phyloP scores from a whole-genome alignment of 1,140 invertebrate species.

The Trachymyrmex cornetzi region DNA sequence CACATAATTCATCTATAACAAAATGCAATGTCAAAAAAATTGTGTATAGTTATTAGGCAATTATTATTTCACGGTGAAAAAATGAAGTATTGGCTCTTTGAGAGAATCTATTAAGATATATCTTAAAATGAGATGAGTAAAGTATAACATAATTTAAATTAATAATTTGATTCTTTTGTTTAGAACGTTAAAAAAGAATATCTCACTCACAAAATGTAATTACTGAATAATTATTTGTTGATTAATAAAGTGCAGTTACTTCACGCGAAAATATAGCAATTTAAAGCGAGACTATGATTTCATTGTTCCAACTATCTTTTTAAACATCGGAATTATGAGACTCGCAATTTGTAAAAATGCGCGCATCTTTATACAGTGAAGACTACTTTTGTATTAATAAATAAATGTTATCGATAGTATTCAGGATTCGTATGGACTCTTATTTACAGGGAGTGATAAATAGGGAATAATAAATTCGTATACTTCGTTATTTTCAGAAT shows the following conservation, averaged over 20 bases:
- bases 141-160: background rate
- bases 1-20: background rate
- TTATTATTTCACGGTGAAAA: background rate
- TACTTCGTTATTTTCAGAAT: background rate
- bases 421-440: background rate
- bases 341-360: background rate
- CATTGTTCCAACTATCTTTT: background rate
- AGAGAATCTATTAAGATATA: background rate
- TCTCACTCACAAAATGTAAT: slow-evolving; percentile 8
- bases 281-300: background rate
- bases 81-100: background rate
- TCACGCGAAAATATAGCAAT: background rate
- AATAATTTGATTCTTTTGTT: background rate
- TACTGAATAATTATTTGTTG: background rate
- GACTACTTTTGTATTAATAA: slow-evolving; percentile 23
- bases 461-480: background rate
- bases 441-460: slow-evolving; percentile 3
- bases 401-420: slow-evolving; percentile 4
- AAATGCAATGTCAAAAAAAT: background rate
- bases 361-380: slow-evolving; percentile 21
- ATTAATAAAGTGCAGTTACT: background rate
- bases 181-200: background rate
- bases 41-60: background rate
- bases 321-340: slow-evolving; percentile 11
- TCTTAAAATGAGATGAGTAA: background rate